A percentile compares a stretch with the other conserved stretches of the same genome.
Evolutionary conservation across 2,888 invertebrate genomes (phyloP).

Genomic region (Lamellibrachia satsuma): DNA sequence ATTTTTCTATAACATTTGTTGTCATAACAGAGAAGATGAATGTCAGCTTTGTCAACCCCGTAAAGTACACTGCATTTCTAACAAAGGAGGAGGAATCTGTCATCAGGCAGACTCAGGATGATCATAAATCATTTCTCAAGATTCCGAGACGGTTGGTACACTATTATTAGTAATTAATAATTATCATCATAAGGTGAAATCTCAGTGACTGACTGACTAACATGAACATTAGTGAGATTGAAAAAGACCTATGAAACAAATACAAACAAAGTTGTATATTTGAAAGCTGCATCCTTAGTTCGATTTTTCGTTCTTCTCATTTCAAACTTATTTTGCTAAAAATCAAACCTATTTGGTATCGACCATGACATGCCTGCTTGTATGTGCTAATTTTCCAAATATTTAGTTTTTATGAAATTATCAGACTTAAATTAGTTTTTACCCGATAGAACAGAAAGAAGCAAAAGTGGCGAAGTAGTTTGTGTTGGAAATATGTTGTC

Average conservation of each 20-base stretch:
- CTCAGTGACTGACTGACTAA: not conserved
- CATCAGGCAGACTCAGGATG: slow-evolving; percentile 54
- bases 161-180: not conserved
- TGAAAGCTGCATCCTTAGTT: too few relatives aligned
- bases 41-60: slow-evolving; percentile 77
- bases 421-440: too few relatives aligned
- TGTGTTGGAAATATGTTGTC: too few relatives aligned
- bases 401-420: too few relatives aligned
- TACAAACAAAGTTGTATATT: not conserved
- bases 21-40: slow-evolving; percentile 84
- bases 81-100: slow-evolving; percentile 69
- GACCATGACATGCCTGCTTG: too few relatives aligned
- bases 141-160: slow-evolving; percentile 79
- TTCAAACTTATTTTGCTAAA: not conserved
- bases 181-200: not conserved
- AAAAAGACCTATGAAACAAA: not conserved
- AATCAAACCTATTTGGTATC: not conserved
- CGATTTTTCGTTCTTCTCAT: too few relatives aligned
- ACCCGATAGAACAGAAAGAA: too few relatives aligned
- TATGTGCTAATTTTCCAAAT: too few relatives aligned
- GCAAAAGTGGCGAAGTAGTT: too few relatives aligned
- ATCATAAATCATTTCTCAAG: slow-evolving; percentile 72
- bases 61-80: slow-evolving; percentile 69
- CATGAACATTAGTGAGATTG: not conserved
- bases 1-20: too few relatives aligned